Conservation (phyloP, 2,888 invertebrate species). For the Polietes domitor region DNA sequence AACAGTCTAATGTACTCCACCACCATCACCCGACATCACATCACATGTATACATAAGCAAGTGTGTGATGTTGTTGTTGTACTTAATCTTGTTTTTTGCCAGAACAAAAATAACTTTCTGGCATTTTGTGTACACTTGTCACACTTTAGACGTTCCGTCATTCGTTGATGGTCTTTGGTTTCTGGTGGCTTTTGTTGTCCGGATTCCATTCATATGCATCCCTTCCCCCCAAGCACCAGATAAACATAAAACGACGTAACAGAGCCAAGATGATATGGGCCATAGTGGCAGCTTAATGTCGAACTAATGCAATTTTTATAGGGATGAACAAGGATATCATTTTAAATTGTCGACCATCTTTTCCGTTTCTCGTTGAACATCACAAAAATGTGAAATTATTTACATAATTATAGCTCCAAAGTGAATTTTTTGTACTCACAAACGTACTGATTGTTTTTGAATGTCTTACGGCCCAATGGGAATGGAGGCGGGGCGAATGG, state of each 20-base stretch:
- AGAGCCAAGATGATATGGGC: background rate
- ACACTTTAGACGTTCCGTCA: conserved; percentile 23
- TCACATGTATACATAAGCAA: too few species aligned
- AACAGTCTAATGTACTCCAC: background rate
- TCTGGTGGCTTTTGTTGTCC: background rate
- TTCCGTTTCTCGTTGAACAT: background rate
- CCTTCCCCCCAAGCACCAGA: background rate
- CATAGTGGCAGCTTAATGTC: conserved; percentile 2
- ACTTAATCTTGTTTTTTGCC: background rate
- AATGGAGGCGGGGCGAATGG: background rate
- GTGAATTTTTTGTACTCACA: background rate
- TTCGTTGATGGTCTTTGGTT: background rate
- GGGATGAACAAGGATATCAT: conserved; percentile 13
- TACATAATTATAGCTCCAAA: conserved; percentile 5
- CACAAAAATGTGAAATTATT: conserved; percentile 15
- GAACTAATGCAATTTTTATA: conserved; percentile 10
- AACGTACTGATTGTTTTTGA: conserved; percentile 7
- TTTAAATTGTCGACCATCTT: background rate
- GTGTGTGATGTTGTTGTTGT: background rate
- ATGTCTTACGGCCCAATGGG: background rate
- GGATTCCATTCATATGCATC: background rate
- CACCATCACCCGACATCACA: too few species aligned
- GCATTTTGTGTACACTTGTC: conserved; percentile 54
- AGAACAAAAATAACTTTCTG: conserved; percentile 41
- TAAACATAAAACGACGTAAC: background rate